phyloP scores from a whole-genome alignment of 2,113 vertebrate genomes.

The Perca fluviatilis region DNA sequence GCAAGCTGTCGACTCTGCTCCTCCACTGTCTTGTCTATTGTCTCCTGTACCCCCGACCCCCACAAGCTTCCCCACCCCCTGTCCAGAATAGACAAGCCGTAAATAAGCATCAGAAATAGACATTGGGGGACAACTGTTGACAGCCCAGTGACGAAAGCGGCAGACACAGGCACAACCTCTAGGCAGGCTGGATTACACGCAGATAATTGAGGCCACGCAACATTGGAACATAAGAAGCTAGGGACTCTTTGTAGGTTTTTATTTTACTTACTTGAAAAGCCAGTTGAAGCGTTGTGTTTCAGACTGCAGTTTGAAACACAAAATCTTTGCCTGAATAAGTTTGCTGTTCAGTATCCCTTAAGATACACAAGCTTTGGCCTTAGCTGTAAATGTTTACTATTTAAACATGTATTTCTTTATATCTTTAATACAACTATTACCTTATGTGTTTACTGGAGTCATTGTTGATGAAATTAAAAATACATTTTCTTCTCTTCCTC shows the following conservation, averaged over 20 bases:
- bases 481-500: not conserved
- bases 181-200: conserved; percentile 90
- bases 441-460: not conserved
- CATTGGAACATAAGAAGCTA: conserved; percentile 56
- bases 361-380: not conserved
- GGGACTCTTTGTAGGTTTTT: conserved; percentile 19
- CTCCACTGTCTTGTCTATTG: conserved; percentile 82
- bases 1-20: conserved; percentile 46
- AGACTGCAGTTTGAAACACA: conserved; percentile 2
- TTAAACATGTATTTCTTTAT: not conserved
- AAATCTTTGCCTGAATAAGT: conserved; percentile 10
- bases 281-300: conserved; percentile 18
- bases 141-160: conserved; percentile 87
- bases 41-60: conserved; percentile 64
- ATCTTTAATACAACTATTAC: not conserved
- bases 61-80: conserved; percentile 50
- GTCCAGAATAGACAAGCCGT: conserved; percentile 86
- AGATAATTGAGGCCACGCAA: conserved; percentile 89
- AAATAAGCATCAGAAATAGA: conserved; percentile 93
- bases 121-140: conserved; percentile 92
- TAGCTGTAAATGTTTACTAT: not conserved
- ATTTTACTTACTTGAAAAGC: conserved; percentile 13
- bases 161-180: conserved; percentile 88
- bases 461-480: not conserved
- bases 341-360: not conserved